phyloP scores from a whole-genome alignment of 2,888 invertebrate species.

The Nephrotoma flavescens region DNA sequence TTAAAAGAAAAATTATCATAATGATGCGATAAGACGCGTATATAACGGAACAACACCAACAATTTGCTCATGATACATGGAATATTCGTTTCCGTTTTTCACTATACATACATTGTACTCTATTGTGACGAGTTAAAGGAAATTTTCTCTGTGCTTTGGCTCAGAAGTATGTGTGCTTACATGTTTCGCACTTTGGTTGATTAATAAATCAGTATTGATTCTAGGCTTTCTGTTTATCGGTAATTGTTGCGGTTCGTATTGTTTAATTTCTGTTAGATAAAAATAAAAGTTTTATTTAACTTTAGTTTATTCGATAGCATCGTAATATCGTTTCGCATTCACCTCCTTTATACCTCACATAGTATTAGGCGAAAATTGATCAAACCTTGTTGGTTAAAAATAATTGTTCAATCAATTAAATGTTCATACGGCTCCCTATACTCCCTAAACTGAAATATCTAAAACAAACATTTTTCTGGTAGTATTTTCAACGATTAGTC shows the following conservation, averaged over 20 bases:
- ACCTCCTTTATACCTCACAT: neutral
- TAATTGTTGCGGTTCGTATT: neutral
- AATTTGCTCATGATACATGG: no score
- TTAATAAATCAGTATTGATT: neutral
- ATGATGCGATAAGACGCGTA: neutral
- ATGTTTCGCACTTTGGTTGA: neutral
- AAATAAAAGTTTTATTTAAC: neutral
- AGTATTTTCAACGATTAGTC: no score
- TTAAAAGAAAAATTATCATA: neutral
- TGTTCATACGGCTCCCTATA: no score
- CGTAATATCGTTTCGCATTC: neutral
- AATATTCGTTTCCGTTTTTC: neutral
- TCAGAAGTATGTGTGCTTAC: no score
- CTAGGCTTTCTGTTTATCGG: neutral
- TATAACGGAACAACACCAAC: neutral
- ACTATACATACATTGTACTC: neutral
- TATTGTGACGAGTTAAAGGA: neutral
- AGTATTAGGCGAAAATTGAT: neutral
- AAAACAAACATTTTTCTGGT: no score
- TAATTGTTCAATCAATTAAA: no score
- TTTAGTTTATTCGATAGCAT: neutral
- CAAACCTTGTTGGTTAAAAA: neutral
- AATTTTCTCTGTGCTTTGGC: neutral
- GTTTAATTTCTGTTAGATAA: neutral
- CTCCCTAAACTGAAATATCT: no score